Evolutionary conservation across 2,797 vertebrate species (phyloP), one percentile per base, ranked within the genome.

Genomic region (Antennarius maculatus): DNA sequence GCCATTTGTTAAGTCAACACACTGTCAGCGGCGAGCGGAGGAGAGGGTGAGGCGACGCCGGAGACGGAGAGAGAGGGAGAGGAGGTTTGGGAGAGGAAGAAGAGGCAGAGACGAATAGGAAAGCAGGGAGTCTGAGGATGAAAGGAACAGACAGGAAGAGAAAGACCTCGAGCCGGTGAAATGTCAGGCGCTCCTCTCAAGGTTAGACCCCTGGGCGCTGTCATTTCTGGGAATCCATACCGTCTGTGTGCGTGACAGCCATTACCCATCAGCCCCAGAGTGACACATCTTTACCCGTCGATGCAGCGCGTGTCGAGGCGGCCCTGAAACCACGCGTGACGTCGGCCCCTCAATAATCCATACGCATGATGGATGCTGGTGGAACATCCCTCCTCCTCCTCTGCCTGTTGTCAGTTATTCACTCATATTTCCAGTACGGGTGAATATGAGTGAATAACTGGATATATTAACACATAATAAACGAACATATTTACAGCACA

Each of bases 1-100:
- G 46, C 58, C 64, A 71, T 85, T 88, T 81, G 71, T 81, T 74
- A 78, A 79, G 74, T 87, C 76, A 74, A 64, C 57, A 41, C 13
- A 12, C 54, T 61, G 76, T 80, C 71, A 53, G 66, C 1, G 28
- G 57, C 54, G 27, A 13, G 41, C 6, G 41, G 23, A 6, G 27
- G 51, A 15, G 63, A 48, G 57, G 31, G 28, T 23, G 29, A 16
- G 17, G 39, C 2, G 27, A 31, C 15, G 27, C 12, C 0, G 13
- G 50, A 48, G 52, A 52, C 0, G 0, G 7, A 29, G 7, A 23
- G 18, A 50, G 28, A 37, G 16, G n/a, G n/a, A n/a, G n/a, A n/a
- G n/a, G n/a, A n/a, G n/a, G n/a, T n/a, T n/a, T n/a, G n/a, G 14
- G 42, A 4, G n/a, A 39, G n/a, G 4, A 62, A 1, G 17, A 50